A percentile compares a stretch with the other conserved stretches of the same genome.
These are phyloP conservation scores for Spilogale gracilis DNA, from an alignment of 2,113 vertebrate species.

Conservation along the genomic window DNA sequence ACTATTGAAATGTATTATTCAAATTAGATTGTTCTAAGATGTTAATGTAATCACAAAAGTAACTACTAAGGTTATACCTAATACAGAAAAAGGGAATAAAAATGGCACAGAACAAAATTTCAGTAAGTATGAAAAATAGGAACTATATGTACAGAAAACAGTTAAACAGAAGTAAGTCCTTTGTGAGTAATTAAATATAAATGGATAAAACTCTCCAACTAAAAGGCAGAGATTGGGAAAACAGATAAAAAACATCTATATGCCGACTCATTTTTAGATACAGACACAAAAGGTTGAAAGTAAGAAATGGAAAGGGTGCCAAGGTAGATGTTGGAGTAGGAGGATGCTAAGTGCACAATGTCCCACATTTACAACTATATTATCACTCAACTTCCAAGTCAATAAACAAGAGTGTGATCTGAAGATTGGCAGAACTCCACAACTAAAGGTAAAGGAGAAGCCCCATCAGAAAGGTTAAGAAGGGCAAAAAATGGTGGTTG, in stretches of 20 bases:
- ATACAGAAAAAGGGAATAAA: not conserved
- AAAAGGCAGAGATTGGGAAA: not conserved
- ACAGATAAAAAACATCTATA: not conserved
- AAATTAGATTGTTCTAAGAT: not conserved
- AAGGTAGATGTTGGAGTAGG: not conserved
- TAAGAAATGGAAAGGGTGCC: not conserved
- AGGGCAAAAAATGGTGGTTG: not conserved
- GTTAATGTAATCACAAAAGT: not conserved
- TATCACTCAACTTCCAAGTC: not conserved
- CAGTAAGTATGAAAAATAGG: not conserved
- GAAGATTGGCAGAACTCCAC: not conserved
- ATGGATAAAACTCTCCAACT: not conserved
- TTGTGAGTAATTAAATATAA: not conserved
- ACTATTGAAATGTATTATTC: not conserved
- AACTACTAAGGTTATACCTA: not conserved
- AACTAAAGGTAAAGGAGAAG: not conserved
- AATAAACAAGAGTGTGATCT: not conserved
- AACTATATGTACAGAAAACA: not conserved
- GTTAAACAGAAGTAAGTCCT: not conserved
- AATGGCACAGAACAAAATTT: conserved; percentile 13
- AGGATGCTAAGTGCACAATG: not conserved
- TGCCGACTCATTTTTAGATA: not conserved
- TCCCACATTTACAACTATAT: not conserved
- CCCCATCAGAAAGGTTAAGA: not conserved
- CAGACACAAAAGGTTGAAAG: not conserved